These are phyloP conservation scores for Salvelinus alpinus DNA, from an alignment of 2,113 vertebrate species.

Conservation along the genomic window DNA sequence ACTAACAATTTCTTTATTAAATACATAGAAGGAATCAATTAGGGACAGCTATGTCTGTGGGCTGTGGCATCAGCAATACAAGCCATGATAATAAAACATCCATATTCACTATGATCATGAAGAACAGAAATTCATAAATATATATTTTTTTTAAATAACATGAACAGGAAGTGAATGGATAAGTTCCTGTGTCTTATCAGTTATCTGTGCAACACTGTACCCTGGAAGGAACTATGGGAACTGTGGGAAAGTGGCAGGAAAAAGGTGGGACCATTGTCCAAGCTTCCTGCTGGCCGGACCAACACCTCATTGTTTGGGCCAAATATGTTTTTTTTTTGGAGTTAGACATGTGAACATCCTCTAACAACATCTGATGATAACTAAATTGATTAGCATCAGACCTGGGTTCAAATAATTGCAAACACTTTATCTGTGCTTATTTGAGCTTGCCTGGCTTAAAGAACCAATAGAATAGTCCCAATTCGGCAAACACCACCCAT, in stretches of 20 bases:
- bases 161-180: constrained; percentile 67
- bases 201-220: constrained; percentile 79
- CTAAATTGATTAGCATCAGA: too few relatives aligned
- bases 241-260: constrained; percentile 91
- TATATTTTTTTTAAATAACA: not conserved
- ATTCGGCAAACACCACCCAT: too few relatives aligned
- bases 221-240: constrained; percentile 94
- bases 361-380: not conserved
- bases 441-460: too few relatives aligned
- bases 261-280: constrained; percentile 93
- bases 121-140: not conserved
- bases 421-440: too few relatives aligned
- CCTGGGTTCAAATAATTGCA: too few relatives aligned
- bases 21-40: too few relatives aligned
- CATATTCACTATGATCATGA: not conserved
- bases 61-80: not conserved
- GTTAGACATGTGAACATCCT: constrained; percentile 71
- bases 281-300: constrained; percentile 86
- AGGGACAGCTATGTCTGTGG: too few relatives aligned
- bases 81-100: not conserved
- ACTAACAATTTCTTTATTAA: too few relatives aligned
- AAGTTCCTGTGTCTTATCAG: constrained; percentile 69
- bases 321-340: constrained; percentile 37
- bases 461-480: too few relatives aligned
- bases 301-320: constrained; percentile 76